These are phyloP conservation scores for Nasonia vitripennis DNA, from an alignment of 1,140 invertebrate species.

Conservation along the genomic window DNA sequence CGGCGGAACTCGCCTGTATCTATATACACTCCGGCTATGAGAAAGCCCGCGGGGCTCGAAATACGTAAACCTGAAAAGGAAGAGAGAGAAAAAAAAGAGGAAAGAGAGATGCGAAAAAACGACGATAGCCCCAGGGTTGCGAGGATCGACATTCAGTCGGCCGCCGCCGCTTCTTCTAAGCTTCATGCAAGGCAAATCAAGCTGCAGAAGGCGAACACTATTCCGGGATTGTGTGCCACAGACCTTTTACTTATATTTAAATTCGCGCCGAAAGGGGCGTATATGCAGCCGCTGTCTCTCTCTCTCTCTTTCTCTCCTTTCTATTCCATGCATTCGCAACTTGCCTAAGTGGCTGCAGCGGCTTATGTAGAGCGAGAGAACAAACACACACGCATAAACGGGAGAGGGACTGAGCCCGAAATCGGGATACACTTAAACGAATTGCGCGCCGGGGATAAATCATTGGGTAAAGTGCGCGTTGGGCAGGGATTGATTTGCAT, in stretches of 20 bases:
- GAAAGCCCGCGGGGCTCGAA: neutral
- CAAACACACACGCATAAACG: constrained; percentile 10
- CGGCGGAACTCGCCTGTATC: constrained; percentile 10
- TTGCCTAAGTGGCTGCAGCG: constrained; percentile 58
- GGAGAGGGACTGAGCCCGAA: constrained; percentile 61
- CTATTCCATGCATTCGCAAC: constrained; percentile 53
- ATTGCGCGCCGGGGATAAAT: constrained; percentile 72
- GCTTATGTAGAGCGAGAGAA: neutral
- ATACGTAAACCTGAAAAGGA: constrained; percentile 50
- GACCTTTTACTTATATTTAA: constrained; percentile 74
- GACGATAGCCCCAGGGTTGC: neutral
- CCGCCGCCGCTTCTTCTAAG: constrained; percentile 60
- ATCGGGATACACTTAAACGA: constrained; percentile 75
- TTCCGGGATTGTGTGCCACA: constrained; percentile 64
- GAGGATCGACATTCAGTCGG: constrained; percentile 55
- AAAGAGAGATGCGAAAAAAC: neutral
- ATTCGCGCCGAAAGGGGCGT: constrained; percentile 64
- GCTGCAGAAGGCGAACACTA: constrained; percentile 63
- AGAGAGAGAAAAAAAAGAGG: neutral
- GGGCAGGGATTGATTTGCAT: constrained; percentile 72
- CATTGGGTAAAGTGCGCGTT: constrained; percentile 59
- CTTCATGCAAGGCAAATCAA: constrained; percentile 75
- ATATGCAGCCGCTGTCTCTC: constrained; percentile 46
- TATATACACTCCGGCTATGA: constrained; percentile 24
- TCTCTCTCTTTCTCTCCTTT: neutral